Conservation (phyloP, 2,888 invertebrate species). For the Xiphydria camelus region DNA sequence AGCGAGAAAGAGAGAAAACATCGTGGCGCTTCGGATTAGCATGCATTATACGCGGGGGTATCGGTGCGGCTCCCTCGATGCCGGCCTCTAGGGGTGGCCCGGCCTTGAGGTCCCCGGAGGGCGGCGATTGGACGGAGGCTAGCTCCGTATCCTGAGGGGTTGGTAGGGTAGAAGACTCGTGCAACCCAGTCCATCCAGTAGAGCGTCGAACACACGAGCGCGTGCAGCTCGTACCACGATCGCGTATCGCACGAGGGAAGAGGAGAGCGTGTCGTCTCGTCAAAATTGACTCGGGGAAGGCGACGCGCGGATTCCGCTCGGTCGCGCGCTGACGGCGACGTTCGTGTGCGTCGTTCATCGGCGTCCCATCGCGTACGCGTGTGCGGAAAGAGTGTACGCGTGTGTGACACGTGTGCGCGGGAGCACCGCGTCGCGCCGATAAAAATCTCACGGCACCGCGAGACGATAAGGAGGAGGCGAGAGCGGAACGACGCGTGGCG, state of each 20-base stretch:
- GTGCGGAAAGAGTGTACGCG: too few species aligned
- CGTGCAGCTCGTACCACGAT: slow-evolving; percentile 24
- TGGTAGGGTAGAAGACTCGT: slow-evolving; percentile 7
- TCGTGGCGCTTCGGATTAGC: slow-evolving; percentile 18
- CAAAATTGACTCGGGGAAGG: not conserved
- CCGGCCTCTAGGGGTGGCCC: too few species aligned
- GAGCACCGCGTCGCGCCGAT: too few species aligned
- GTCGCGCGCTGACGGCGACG: too few species aligned
- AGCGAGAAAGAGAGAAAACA: slow-evolving; percentile 1
- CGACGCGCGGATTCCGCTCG: not conserved
- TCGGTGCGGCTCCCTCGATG: slow-evolving; percentile 5
- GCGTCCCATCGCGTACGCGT: too few species aligned
- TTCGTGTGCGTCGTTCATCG: too few species aligned
- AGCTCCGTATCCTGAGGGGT: slow-evolving; percentile 35
- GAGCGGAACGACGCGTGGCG: too few species aligned
- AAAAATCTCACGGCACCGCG: too few species aligned
- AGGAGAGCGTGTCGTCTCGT: too few species aligned
- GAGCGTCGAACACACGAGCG: slow-evolving; percentile 34
- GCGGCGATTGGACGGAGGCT: slow-evolving; percentile 23
- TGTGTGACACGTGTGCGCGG: too few species aligned
- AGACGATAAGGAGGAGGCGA: too few species aligned
- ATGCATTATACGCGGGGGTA: slow-evolving; percentile 26
- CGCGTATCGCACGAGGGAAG: not conserved
- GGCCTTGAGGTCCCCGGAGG: slow-evolving; percentile 36
- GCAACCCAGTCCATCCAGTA: slow-evolving; percentile 31